phyloP scores from a whole-genome alignment of 2,797 vertebrate species.

The Pyrocephalus nanus region DNA sequence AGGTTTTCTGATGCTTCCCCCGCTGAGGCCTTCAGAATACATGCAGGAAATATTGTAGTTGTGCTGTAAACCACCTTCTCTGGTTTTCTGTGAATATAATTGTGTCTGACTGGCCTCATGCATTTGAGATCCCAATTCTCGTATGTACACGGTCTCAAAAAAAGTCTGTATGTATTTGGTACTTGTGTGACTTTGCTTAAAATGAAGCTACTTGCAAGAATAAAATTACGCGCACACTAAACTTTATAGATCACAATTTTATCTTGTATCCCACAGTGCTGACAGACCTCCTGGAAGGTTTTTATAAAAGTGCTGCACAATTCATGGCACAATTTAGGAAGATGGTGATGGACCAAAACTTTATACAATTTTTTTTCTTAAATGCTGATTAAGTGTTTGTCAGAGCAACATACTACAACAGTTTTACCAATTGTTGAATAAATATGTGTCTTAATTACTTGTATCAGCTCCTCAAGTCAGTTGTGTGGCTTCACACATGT shows the following conservation, averaged over 20 bases:
- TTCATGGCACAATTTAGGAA: not conserved
- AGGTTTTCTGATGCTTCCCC: not conserved
- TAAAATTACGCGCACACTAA: not conserved
- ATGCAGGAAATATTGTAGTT: rapidly evolving
- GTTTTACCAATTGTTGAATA: not conserved
- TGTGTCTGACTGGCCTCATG: rapidly evolving
- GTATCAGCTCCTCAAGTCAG: not conserved
- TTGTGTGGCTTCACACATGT: rapidly evolving
- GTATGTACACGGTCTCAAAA: rapidly evolving
- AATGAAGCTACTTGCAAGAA: not conserved
- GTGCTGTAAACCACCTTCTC: not conserved
- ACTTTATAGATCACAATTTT: not conserved
- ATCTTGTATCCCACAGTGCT: not conserved
- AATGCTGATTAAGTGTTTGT: not conserved
- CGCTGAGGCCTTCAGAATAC: not conserved
- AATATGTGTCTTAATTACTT: not conserved
- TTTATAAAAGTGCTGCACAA: not conserved
- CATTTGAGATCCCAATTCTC: not conserved
- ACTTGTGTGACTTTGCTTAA: not conserved
- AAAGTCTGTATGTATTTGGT: not conserved
- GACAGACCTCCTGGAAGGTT: not conserved
- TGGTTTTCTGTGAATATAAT: not conserved
- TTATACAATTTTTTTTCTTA: not conserved
- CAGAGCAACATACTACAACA: not conserved
- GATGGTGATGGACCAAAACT: not conserved